Evolutionary conservation across 2,888 invertebrate species (phyloP).

Genomic region (Monoplex corrugatus): DNA sequence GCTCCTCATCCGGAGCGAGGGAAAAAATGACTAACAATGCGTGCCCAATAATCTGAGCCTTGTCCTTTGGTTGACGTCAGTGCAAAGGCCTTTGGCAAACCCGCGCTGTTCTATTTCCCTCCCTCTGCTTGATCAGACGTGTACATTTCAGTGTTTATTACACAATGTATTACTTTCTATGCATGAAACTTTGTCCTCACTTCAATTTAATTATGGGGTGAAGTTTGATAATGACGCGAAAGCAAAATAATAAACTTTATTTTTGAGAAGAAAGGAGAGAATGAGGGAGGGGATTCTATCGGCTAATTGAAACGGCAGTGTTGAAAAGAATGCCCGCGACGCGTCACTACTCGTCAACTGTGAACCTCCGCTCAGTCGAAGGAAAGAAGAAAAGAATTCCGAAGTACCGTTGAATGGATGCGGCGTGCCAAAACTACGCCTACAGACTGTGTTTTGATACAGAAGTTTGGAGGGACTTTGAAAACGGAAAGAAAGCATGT

Average conservation of each 20-base stretch:
- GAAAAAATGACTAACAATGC: constrained; percentile 69
- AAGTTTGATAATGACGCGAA: background rate
- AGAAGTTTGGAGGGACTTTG: constrained; percentile 49
- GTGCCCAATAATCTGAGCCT: constrained; percentile 76
- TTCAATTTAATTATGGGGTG: background rate
- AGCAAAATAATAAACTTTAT: background rate
- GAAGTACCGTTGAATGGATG: constrained; percentile 72
- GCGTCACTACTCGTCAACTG: constrained; percentile 75
- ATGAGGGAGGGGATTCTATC: constrained; percentile 68
- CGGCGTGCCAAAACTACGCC: constrained; percentile 70
- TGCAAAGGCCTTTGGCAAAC: constrained; percentile 75
- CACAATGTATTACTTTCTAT: background rate
- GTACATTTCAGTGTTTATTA: background rate
- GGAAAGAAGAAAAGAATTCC: constrained; percentile 75
- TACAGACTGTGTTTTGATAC: constrained; percentile 59
- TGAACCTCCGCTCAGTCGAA: constrained; percentile 78
- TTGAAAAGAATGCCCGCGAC: constrained; percentile 80
- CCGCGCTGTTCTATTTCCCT: constrained; percentile 68
- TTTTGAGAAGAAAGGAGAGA: constrained; percentile 14
- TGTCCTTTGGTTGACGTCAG: constrained; percentile 79
- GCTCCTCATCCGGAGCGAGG: constrained; percentile 32
- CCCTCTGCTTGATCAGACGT: constrained; percentile 55
- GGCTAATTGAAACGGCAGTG: constrained; percentile 78
- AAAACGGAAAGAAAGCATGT: constrained; percentile 47
- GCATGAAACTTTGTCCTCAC: background rate